phyloP scores from a whole-genome alignment of 2,888 invertebrate species.

The Laothoe populi region DNA sequence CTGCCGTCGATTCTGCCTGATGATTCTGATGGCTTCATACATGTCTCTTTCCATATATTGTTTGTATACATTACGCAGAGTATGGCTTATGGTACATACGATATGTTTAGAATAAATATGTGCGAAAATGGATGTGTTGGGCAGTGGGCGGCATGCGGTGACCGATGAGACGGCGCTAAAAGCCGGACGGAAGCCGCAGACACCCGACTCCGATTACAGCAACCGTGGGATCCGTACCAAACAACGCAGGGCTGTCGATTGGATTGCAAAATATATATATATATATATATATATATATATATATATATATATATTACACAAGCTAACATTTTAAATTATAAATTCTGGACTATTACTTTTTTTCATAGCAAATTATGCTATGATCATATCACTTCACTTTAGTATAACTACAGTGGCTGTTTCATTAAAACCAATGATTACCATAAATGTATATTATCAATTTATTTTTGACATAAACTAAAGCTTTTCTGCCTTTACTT shows the following conservation, averaged over 20 bases:
- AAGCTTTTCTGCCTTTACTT: no score
- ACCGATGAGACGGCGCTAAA: slow-evolving; percentile 80
- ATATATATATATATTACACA: neutral
- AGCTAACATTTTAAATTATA: neutral
- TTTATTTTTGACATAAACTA: no score
- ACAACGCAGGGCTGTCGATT: slow-evolving; percentile 62
- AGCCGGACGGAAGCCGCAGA: slow-evolving; percentile 84
- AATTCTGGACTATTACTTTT: no score
- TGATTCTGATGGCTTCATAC: slow-evolving; percentile 49
- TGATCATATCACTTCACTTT: no score
- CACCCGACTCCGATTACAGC: slow-evolving; percentile 77
- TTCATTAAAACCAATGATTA: no score
- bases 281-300: no score
- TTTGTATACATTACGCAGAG: slow-evolving; percentile 2
- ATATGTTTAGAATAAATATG: slow-evolving; percentile 45
- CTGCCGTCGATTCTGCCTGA: slow-evolving; percentile 48
- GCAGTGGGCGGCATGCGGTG: slow-evolving; percentile 56
- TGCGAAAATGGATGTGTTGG: slow-evolving; percentile 55
- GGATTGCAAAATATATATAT: neutral
- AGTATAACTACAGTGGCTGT: no score
- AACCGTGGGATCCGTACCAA: slow-evolving; percentile 79
- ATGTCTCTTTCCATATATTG: neutral
- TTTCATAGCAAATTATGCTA: no score
- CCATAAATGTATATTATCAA: no score
- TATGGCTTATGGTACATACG: slow-evolving; percentile 36